These are phyloP conservation scores for Chrysaora quinquecirrha DNA, from an alignment of 30 jellyfish, hydroid and myxozoan species.

Conservation along the genomic window DNA sequence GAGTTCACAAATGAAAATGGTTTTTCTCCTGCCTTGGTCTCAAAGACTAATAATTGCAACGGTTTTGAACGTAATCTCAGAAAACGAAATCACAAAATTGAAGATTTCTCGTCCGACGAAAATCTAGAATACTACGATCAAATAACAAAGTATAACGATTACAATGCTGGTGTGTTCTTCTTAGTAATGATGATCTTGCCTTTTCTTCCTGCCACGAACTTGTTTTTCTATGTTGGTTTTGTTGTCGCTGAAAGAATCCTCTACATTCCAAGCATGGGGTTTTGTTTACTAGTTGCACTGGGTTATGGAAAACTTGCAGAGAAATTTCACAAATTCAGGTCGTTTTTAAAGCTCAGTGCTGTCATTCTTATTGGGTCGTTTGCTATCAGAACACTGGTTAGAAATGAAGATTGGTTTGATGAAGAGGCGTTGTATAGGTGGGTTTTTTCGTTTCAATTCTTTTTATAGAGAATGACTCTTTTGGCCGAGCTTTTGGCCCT, in stretches of 20 bases:
- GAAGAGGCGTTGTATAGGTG: conserved; percentile 92
- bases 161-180: conserved; percentile 34
- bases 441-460: too few relatives aligned
- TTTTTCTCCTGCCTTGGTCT: too few relatives aligned
- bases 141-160: too few relatives aligned
- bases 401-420: conserved; percentile 84
- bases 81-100: neutral
- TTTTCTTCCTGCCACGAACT: conserved; percentile 85
- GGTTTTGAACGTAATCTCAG: neutral
- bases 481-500: too few relatives aligned
- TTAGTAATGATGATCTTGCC: conserved; percentile 59
- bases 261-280: conserved; percentile 89
- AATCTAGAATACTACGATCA: too few relatives aligned
- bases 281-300: conserved; percentile 64
- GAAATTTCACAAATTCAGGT: conserved; percentile 1
- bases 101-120: neutral
- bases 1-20: neutral
- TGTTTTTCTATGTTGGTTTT: conserved; percentile 90
- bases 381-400: conserved; percentile 58
- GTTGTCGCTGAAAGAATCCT: conserved; percentile 89
- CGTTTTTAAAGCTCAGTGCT: neutral
- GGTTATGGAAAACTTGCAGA: conserved; percentile 50
- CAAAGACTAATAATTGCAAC: neutral
- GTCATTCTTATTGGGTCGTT: conserved; percentile 29
- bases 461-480: too few relatives aligned